Evolutionary conservation across 1,140 invertebrate genomes (phyloP).

Genomic region (Pseudobourletiella spinata): DNA sequence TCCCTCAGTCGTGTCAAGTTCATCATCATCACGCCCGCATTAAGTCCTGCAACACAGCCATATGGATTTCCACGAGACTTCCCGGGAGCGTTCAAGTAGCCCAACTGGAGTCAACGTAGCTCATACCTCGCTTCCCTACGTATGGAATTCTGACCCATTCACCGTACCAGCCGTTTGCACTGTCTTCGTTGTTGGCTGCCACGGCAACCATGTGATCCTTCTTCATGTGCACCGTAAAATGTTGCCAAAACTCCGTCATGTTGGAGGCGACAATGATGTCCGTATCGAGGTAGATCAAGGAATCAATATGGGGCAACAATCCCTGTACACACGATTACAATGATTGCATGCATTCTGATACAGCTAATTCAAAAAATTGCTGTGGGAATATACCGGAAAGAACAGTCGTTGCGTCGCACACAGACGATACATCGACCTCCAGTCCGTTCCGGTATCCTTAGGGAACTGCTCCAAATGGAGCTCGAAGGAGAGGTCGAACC

Average conservation of each 20-base stretch:
- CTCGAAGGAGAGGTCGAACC: constrained; percentile 58
- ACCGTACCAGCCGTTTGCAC: constrained; percentile 1
- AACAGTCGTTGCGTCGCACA: constrained; percentile 87
- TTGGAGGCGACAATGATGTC: constrained; percentile 80
- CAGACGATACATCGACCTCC: constrained; percentile 82
- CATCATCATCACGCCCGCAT: constrained; percentile 13
- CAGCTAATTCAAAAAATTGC: constrained; percentile 20
- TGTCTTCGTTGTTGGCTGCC: constrained; percentile 70
- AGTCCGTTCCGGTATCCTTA: constrained; percentile 56
- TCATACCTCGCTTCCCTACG: background rate
- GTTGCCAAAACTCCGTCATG: constrained; percentile 68
- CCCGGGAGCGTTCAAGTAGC: background rate
- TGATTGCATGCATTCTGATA: constrained; percentile 13
- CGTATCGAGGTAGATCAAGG: constrained; percentile 84
- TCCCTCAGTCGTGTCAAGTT: constrained; percentile 6
- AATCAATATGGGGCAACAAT: constrained; percentile 66
- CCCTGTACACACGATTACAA: constrained; percentile 56
- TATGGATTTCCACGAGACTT: background rate
- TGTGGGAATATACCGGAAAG: constrained; percentile 66
- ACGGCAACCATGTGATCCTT: constrained; percentile 75
- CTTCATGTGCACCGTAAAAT: constrained; percentile 71
- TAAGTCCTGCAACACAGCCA: background rate
- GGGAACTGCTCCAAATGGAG: constrained; percentile 67
- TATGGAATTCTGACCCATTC: background rate
- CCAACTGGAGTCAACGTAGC: background rate